These are phyloP conservation scores for Varroa destructor DNA, from an alignment of 1,140 invertebrate genomes.

Conservation along the genomic window DNA sequence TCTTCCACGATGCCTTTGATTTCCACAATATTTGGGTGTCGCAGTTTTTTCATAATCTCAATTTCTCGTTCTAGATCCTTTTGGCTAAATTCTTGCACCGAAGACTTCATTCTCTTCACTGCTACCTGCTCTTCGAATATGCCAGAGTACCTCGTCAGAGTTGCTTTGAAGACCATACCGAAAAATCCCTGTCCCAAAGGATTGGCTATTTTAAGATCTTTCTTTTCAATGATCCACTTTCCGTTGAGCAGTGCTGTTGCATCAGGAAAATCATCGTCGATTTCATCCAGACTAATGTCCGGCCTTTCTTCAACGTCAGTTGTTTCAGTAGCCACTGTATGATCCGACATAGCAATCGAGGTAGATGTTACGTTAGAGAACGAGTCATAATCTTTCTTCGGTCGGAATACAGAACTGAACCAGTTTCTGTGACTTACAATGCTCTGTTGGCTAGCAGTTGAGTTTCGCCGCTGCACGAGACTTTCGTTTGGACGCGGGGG, in stretches of 20 bases:
- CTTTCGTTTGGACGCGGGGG: no score
- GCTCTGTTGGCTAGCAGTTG: no score
- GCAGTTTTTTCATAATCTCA: conserved; percentile 59
- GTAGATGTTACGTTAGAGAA: neutral
- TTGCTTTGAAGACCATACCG: conserved; percentile 55
- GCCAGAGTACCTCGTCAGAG: conserved; percentile 45
- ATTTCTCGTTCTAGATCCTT: conserved; percentile 51
- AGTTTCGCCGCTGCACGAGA: no score
- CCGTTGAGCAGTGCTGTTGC: conserved; percentile 1
- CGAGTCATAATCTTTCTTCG: conserved; percentile 1
- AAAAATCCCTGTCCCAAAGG: conserved; percentile 50
- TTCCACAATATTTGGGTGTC: conserved; percentile 72
- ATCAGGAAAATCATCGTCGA: neutral
- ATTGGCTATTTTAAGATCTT: conserved; percentile 14
- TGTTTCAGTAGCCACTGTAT: neutral
- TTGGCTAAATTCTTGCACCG: conserved; percentile 30
- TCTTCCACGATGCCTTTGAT: conserved; percentile 64
- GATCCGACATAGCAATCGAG: neutral
- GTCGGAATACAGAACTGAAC: neutral
- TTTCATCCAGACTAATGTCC: neutral
- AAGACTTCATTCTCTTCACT: conserved; percentile 54
- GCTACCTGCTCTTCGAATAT: conserved; percentile 49
- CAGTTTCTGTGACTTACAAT: neutral
- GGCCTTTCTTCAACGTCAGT: neutral
- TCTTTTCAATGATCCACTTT: conserved; percentile 30